A percentile compares a stretch with the other conserved stretches of the same genome.
phyloP scores from a whole-genome alignment of 2,113 vertebrate species.

The Oryctolagus cuniculus region DNA sequence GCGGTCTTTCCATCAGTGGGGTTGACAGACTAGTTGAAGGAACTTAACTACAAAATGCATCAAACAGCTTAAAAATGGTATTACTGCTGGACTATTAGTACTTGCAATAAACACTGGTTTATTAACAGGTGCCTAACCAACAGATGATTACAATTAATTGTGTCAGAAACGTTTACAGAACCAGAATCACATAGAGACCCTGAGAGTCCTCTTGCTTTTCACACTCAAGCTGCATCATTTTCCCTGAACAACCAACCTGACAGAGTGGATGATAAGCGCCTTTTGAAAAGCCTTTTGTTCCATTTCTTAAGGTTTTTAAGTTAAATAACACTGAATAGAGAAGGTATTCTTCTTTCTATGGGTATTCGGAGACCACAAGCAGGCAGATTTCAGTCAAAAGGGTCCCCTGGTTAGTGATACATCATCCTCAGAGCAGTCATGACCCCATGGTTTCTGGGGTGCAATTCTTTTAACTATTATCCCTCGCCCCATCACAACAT shows the following conservation, averaged over 20 bases:
- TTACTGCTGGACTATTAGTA: background rate
- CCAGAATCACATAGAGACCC: background rate
- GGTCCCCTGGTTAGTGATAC: background rate
- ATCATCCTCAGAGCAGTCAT: background rate
- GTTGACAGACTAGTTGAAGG: background rate
- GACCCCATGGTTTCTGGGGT: background rate
- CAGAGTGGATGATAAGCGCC: background rate
- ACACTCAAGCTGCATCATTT: background rate
- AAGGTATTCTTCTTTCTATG: constrained; percentile 2
- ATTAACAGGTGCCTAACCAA: background rate
- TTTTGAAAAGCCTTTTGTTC: background rate
- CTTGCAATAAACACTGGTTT: constrained; percentile 11
- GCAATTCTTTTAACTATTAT: background rate
- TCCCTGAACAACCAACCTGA: background rate
- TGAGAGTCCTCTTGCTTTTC: background rate
- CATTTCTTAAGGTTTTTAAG: constrained; percentile 29
- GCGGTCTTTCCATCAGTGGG: background rate
- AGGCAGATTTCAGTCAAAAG: background rate
- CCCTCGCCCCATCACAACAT: background rate
- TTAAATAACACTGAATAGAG: constrained; percentile 40
- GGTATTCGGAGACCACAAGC: background rate
- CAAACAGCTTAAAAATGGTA: constrained; percentile 2
- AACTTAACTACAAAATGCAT: background rate
- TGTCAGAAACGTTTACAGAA: background rate
- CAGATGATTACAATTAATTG: background rate